Conservation (phyloP, 2,113 vertebrate genomes). For the Isichthys henryi region DNA sequence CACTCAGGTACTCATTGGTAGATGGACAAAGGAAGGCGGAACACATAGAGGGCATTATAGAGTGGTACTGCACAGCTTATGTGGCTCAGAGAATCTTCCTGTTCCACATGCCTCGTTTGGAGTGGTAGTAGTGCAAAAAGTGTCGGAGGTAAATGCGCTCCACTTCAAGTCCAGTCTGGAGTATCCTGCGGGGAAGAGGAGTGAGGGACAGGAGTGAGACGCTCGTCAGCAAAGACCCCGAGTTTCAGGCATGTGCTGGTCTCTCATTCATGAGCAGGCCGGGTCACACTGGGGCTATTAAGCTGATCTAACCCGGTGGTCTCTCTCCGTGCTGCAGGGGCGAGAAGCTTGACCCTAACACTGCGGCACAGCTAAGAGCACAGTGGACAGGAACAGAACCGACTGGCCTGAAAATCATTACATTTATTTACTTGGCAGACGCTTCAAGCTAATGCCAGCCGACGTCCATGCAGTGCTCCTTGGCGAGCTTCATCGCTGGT, state of each 20-base stretch:
- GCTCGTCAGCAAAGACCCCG: background rate
- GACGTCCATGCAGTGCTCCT: background rate
- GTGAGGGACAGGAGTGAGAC: background rate
- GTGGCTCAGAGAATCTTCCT: slow-evolving; percentile 32
- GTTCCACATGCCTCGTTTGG: slow-evolving; percentile 78
- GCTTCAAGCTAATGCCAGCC: background rate
- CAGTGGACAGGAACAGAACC: background rate
- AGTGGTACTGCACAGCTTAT: background rate
- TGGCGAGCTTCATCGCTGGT: background rate
- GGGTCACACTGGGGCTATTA: background rate
- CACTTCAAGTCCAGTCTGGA: slow-evolving; percentile 71
- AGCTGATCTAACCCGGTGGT: background rate
- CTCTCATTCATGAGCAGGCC: background rate
- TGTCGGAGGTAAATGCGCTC: slow-evolving; percentile 70
- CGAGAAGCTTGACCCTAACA: background rate
- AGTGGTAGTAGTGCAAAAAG: slow-evolving; percentile 74
- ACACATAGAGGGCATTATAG: background rate
- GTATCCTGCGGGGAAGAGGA: slow-evolving; percentile 50
- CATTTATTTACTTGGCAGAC: background rate
- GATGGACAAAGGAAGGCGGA: background rate
- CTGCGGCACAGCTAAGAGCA: background rate
- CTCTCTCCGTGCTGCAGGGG: background rate
- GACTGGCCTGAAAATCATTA: background rate
- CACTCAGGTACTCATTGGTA: background rate
- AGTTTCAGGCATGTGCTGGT: background rate